Evolutionary conservation across 2,888 invertebrate species (phyloP).

Genomic region (Ptychoptera albimana): DNA sequence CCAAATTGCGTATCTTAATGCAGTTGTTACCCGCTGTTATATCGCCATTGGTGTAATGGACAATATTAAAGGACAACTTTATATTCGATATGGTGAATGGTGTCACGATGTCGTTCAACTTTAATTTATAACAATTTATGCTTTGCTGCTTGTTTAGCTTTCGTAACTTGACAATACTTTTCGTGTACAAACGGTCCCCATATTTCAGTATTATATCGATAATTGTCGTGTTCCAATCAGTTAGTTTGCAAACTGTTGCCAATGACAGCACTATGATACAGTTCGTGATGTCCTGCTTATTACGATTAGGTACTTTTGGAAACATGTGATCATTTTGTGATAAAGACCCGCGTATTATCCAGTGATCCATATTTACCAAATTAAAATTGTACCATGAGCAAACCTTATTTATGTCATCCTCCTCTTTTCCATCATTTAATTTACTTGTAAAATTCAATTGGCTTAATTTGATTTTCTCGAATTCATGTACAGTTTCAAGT

Average conservation of each 20-base stretch:
- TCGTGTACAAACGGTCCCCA: conserved; percentile 42
- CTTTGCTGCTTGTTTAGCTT: not conserved
- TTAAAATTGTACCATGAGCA: conserved; percentile 5
- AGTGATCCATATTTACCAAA: conserved; percentile 2
- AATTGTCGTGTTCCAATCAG: conserved; percentile 38
- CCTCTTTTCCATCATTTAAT: too few relatives aligned
- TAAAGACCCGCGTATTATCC: conserved; percentile 13
- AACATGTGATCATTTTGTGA: conserved; percentile 13
- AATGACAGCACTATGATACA: conserved; percentile 41
- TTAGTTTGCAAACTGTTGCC: conserved; percentile 37
- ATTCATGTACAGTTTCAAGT: not conserved
- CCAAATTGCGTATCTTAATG: not conserved
- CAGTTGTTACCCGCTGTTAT: not conserved
- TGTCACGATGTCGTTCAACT: conserved; percentile 18
- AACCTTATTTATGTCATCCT: too few relatives aligned
- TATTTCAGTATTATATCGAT: conserved; percentile 44
- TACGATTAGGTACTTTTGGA: conserved; percentile 21
- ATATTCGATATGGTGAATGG: conserved; percentile 16
- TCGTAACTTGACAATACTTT: conserved; percentile 12
- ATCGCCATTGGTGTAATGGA: not conserved
- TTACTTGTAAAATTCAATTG: not conserved
- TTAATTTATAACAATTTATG: conserved; percentile 11
- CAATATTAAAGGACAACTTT: not conserved
- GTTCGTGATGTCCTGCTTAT: conserved; percentile 37
- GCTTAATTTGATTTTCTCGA: too few relatives aligned